Conservation (phyloP, 2,797 vertebrate genomes). For the Aplochiton taeniatus region DNA sequence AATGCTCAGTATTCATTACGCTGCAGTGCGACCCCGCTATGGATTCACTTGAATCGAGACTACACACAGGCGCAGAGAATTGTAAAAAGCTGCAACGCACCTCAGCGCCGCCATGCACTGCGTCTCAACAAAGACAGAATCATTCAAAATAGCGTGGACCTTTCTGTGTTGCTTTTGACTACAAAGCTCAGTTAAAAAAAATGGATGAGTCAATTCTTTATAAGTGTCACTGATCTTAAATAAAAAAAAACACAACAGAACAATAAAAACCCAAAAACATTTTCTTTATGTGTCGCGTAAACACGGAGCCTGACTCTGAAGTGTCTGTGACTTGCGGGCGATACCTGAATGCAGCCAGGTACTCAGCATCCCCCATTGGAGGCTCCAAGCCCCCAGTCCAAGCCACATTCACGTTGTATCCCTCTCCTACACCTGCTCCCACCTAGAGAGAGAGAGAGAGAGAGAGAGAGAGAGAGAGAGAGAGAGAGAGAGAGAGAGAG, state of each 20-base stretch:
- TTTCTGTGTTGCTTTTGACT: too few species aligned
- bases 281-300: too few species aligned
- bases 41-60: constrained; percentile 35
- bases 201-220: too few species aligned
- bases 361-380: constrained; percentile 92
- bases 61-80: too few species aligned
- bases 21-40: constrained; percentile 30
- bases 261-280: too few species aligned
- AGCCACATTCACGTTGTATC: constrained; percentile 89
- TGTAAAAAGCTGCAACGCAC: constrained; percentile 4
- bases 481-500: neutral
- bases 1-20: constrained; percentile 49
- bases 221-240: too few species aligned
- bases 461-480: constrained; percentile 12
- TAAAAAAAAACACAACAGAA: too few species aligned
- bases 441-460: constrained; percentile 53
- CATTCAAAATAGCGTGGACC: too few species aligned
- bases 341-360: constrained; percentile 93
- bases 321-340: too few species aligned
- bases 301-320: too few species aligned
- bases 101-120: constrained; percentile 9
- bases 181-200: too few species aligned
- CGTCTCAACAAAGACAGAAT: too few species aligned
- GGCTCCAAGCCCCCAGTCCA: constrained; percentile 87
- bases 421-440: constrained; percentile 79